Base-by-base conservation (phyloP, 2,113 vertebrate genomes). In the Forbesichthys agassizii region DNA sequence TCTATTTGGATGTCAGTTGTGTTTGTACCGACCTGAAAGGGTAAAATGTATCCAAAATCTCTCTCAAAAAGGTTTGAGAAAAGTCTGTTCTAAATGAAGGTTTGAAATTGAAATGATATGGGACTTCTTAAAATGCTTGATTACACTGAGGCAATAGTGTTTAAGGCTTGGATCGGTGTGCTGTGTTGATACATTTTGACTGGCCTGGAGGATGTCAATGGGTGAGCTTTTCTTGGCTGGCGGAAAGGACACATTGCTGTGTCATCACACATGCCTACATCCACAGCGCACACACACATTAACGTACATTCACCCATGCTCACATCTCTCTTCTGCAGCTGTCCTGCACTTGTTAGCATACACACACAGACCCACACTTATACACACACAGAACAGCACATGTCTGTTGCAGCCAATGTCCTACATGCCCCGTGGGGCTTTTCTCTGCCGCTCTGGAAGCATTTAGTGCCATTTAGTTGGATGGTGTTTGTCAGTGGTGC, bases 381-480 rank as follows among this genome's bases (percentile, higher is more conserved):
- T 5, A 59, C 57, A 59, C 55, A 58, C 56, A 58, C 56, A 58
- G 16, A 58, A n/a, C 16, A 6, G 27, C 57, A 59, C 57, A 13
- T 1, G 36, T 42, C 36, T 36, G 18, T 48, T 65, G 62, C 53
- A 69, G 51, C 54, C 16, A 18, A 54, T 59, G 18, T 65, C 14
- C 49, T 52, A 20, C 68, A 66, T 16, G 11, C 55, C n/a, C 20
- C 55, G 61, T 10, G 42, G 60, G 14, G 42, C 60, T 9, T 33
- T 18, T 64, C 60, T 9, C 10, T 58, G 59, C 53, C 55, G 66
- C 68, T 66, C 59, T 27, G 20, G 62, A 61, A 20, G 62, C n/a
- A 20, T 61, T 79, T 20, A 72, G 56, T 66, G 48, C 42, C 13
- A 46, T 51, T 75, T 58, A 68, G 71, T 71, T 59, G 71, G 51